phyloP scores from a whole-genome alignment of 2,888 invertebrate genomes.

The Mythimna loreyi region DNA sequence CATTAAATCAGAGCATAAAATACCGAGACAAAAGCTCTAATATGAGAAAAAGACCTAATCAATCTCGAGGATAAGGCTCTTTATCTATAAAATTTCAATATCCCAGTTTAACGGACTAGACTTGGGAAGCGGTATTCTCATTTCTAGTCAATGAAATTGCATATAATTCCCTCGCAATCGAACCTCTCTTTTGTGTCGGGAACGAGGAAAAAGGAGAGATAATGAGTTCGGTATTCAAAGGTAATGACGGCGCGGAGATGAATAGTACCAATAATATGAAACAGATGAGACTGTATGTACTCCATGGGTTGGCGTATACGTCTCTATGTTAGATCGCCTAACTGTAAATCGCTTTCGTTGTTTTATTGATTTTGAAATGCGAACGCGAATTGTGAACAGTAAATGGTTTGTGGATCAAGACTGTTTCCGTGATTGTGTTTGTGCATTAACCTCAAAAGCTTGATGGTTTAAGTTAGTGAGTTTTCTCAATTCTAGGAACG shows the following conservation, averaged over 20 bases:
- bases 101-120: constrained; percentile 70
- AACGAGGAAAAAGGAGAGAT: constrained; percentile 64
- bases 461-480: background rate
- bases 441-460: constrained; percentile 4
- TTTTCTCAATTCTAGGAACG: background rate
- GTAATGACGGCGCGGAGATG: constrained; percentile 57
- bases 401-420: constrained; percentile 10
- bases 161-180: constrained; percentile 80
- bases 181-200: constrained; percentile 69
- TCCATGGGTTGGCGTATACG: background rate
- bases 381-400: constrained; percentile 12
- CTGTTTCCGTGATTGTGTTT: background rate
- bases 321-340: constrained; percentile 33
- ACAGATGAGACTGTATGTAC: constrained; percentile 31
- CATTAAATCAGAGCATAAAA: constrained; percentile 51
- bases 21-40: constrained; percentile 52
- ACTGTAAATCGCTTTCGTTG: constrained; percentile 41
- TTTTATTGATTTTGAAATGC: constrained; percentile 50
- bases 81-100: constrained; percentile 80
- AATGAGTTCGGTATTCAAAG: constrained; percentile 68
- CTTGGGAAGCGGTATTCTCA: constrained; percentile 73
- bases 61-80: constrained; percentile 67
- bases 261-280: constrained; percentile 49
- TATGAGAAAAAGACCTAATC: constrained; percentile 63
- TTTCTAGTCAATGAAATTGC: constrained; percentile 83